Evolutionary conservation across 2,888 invertebrate species (phyloP).

Genomic region (Scaptomyza parva): DNA sequence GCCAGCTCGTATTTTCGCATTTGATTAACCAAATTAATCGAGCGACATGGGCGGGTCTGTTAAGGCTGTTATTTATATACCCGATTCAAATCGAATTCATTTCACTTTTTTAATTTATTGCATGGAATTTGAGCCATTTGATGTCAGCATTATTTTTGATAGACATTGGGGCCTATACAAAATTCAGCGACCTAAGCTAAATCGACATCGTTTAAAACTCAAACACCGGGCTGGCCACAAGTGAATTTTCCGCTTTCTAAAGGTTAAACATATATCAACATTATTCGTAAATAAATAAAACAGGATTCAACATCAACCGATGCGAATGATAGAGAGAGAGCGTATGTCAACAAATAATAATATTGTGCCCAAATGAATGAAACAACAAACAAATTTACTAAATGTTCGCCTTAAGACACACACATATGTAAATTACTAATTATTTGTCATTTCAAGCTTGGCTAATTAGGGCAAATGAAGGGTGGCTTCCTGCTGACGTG

Average conservation of each 20-base stretch:
- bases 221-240: conserved; percentile 18
- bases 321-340: too few relatives aligned
- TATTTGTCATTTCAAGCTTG: conserved; percentile 17
- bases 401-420: conserved; percentile 2
- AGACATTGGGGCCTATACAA: neutral
- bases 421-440: conserved; percentile 5
- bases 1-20: conserved; percentile 10
- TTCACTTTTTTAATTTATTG: conserved; percentile 16
- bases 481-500: conserved; percentile 36
- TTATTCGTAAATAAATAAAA: conserved; percentile 24
- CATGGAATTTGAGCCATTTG: conserved; percentile 29
- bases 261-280: conserved; percentile 43
- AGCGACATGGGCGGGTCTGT: neutral
- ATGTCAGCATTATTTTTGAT: conserved; percentile 44
- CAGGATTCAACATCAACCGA: conserved; percentile 1
- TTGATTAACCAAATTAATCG: conserved; percentile 63
- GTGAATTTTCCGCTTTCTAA: conserved; percentile 24
- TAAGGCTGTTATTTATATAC: conserved; percentile 22
- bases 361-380: neutral
- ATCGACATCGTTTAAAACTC: conserved; percentile 8
- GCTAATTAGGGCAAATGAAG: conserved; percentile 59
- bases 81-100: conserved; percentile 26
- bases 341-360: conserved; percentile 23
- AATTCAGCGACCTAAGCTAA: neutral
- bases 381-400: conserved; percentile 2